Percentiles rank a stretch among this genome's conserved stretches.
Evolutionary conservation across 2,797 vertebrate genomes (phyloP).

Genomic region (Zonotrichia albicollis): DNA sequence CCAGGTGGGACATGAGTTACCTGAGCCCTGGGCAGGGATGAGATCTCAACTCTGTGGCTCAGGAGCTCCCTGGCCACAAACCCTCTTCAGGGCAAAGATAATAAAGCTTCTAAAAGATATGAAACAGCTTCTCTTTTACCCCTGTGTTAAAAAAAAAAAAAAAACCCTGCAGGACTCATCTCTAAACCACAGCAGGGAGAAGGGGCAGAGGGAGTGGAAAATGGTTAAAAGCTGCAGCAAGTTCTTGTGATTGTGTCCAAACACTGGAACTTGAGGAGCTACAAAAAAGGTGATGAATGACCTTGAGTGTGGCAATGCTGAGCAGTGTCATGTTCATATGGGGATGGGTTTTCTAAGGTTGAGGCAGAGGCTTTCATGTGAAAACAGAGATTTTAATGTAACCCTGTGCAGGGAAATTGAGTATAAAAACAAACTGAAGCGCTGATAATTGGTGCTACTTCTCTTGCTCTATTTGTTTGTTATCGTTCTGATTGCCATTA

Average conservation of each 20-base stretch:
- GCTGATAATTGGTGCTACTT: neutral
- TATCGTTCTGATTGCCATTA: neutral
- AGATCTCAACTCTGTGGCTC: neutral
- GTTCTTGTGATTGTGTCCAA: neutral
- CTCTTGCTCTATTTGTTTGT: conserved; percentile 10
- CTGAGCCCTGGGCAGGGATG: neutral
- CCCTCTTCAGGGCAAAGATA: neutral
- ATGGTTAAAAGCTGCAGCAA: neutral
- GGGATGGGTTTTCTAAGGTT: neutral
- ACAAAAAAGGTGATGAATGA: neutral
- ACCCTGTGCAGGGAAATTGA: neutral
- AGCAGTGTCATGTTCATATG: neutral
- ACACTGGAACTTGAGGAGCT: neutral
- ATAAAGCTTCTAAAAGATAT: neutral
- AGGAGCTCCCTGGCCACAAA: neutral
- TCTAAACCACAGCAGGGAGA: neutral
- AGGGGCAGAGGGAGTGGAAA: neutral
- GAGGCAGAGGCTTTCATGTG: neutral
- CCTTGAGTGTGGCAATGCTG: neutral
- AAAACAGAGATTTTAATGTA: conserved; percentile 5
- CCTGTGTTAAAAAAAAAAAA: neutral
- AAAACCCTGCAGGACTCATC: neutral
- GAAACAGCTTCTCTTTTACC: neutral
- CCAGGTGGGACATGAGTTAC: neutral
- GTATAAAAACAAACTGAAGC: neutral